Evolutionary conservation across 2,888 invertebrate genomes (phyloP).

Genomic region (Abrostola tripartita): DNA sequence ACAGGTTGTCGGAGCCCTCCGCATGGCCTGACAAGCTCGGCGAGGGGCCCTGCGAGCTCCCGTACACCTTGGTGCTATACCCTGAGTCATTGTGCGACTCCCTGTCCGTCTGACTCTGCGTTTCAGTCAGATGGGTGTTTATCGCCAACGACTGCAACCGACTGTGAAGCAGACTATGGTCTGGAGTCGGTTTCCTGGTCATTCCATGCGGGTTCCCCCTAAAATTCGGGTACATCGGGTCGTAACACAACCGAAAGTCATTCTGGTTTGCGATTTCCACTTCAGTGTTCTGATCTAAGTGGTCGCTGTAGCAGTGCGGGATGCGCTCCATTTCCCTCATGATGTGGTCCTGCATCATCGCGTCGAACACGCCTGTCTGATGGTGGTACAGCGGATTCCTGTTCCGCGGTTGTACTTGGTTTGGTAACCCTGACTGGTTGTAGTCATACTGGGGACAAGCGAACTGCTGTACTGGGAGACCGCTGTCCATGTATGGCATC

Average conservation of each 20-base stretch:
- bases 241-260: conserved; percentile 82
- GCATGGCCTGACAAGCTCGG: conserved; percentile 91
- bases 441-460: conserved; percentile 73
- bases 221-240: conserved; percentile 69
- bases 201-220: conserved; percentile 70
- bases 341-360: conserved; percentile 87
- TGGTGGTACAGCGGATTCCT: conserved; percentile 82
- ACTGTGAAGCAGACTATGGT: conserved; percentile 82
- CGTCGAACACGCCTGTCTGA: conserved; percentile 83
- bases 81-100: conserved; percentile 95
- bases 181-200: conserved; percentile 75
- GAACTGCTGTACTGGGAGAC: conserved; percentile 70
- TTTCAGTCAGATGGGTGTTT: conserved; percentile 83
- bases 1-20: conserved; percentile 78
- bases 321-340: conserved; percentile 85
- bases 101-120: conserved; percentile 87
- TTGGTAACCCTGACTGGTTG: conserved; percentile 75
- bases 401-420: conserved; percentile 75
- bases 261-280: conserved; percentile 84
- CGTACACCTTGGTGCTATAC: conserved; percentile 94
- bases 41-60: conserved; percentile 93
- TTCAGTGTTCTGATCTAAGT: conserved; percentile 83
- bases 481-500: conserved; percentile 77
- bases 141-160: conserved; percentile 84
- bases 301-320: conserved; percentile 84